A percentile compares a stretch with the other conserved stretches of the same genome.
These are phyloP conservation scores for Cairina moschata DNA, from an alignment of 2,113 vertebrate genomes.

Conservation along the genomic window DNA sequence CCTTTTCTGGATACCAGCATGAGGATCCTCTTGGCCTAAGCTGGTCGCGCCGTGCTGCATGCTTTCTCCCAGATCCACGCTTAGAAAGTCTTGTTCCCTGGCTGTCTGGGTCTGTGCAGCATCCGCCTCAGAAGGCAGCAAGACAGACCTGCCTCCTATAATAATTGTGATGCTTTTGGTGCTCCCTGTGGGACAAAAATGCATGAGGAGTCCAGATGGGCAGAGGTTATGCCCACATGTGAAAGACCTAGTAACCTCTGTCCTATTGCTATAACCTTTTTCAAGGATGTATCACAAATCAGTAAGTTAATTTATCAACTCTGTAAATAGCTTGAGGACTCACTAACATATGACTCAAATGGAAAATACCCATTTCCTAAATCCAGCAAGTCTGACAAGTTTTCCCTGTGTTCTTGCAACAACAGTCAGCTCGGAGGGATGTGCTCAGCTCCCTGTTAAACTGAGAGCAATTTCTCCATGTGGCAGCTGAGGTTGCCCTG, in stretches of 20 bases:
- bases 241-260: not conserved
- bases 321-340: not conserved
- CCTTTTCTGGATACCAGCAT: not conserved
- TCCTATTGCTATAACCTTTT: not conserved
- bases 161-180: not conserved
- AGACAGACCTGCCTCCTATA: not conserved
- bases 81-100: not conserved
- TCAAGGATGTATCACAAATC: not conserved
- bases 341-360: not conserved
- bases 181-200: not conserved
- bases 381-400: not conserved
- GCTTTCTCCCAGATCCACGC: rapidly evolving
- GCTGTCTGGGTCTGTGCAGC: not conserved
- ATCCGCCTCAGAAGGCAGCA: not conserved
- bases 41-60: rapidly evolving
- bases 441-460: not conserved
- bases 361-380: not conserved
- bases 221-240: not conserved
- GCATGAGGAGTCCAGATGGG: not conserved
- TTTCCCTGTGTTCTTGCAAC: not conserved
- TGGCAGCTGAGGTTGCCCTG: not conserved
- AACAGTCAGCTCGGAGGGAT: not conserved
- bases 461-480: not conserved
- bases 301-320: not conserved
- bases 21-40: not conserved